Conservation (phyloP, 2,113 vertebrate genomes). For the Heloderma charlesbogerti region DNA sequence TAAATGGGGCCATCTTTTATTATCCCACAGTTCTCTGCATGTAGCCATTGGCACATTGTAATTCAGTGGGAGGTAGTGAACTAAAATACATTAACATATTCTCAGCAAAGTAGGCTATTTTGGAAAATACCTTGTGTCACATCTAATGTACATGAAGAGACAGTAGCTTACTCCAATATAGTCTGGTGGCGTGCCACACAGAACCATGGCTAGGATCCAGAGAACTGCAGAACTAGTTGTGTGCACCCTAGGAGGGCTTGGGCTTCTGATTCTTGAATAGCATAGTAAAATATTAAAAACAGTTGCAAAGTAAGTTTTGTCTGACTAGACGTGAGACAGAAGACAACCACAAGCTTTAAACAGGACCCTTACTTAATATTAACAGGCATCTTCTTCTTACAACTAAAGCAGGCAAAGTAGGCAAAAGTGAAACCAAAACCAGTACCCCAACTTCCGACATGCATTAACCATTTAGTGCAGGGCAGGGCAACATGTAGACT, state of each 20-base stretch:
- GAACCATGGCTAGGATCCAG: background rate
- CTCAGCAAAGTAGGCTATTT: background rate
- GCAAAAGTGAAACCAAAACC: too few relatives aligned
- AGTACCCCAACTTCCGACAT: too few relatives aligned
- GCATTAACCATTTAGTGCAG: too few relatives aligned
- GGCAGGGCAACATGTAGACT: too few relatives aligned
- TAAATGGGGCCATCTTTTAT: background rate
- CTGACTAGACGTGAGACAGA: too few relatives aligned
- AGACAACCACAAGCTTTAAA: too few relatives aligned
- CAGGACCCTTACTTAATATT: too few relatives aligned
- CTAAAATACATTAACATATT: slow-evolving; percentile 3
- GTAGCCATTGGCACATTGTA: background rate
- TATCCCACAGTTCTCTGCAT: background rate
- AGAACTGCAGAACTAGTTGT: background rate
- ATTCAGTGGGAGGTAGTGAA: background rate
- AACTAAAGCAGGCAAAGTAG: too few relatives aligned
- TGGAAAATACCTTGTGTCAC: background rate
- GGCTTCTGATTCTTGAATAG: background rate
- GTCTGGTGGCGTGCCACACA: background rate
- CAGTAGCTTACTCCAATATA: background rate
- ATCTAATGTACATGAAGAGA: background rate
- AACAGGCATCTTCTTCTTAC: too few relatives aligned
- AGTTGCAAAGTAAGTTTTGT: too few relatives aligned
- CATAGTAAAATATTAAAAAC: too few relatives aligned
- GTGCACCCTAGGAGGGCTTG: background rate